A percentile compares a stretch with the other conserved stretches of the same genome.
These are phyloP conservation scores for Potorous gilbertii DNA, from an alignment of 2,797 vertebrate genomes.

Conservation along the genomic window DNA sequence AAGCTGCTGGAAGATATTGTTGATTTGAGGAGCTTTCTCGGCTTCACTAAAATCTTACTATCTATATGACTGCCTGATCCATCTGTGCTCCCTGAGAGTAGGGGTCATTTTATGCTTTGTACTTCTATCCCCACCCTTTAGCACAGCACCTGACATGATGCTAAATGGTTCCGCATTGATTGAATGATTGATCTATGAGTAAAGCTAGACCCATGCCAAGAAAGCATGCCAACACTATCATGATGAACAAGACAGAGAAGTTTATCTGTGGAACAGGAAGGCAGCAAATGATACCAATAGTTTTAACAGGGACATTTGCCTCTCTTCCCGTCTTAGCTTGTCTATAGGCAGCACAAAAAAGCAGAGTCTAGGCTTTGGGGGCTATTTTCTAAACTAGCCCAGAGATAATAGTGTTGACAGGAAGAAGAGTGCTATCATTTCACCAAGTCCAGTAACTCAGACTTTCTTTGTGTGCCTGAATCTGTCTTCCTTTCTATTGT, in stretches of 20 bases:
- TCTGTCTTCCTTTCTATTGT: not conserved
- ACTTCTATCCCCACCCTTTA: not conserved
- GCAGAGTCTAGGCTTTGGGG: not conserved
- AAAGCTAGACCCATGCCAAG: not conserved
- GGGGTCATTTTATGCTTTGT: not conserved
- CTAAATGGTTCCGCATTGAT: not conserved
- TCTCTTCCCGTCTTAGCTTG: not conserved
- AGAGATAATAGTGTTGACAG: not conserved
- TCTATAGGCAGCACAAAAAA: not conserved
- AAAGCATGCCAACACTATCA: not conserved
- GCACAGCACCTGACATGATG: not conserved
- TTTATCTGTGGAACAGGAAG: not conserved
- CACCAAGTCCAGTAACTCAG: not conserved
- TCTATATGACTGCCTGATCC: not conserved
- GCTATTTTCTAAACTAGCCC: not conserved
- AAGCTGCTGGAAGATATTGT: not conserved
- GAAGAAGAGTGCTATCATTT: not conserved
- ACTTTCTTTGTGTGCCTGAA: not conserved
- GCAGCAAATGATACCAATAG: not conserved
- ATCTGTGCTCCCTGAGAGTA: not conserved
- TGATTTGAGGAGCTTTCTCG: not conserved
- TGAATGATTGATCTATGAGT: not conserved
- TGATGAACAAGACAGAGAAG: not conserved
- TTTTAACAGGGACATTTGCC: not conserved
- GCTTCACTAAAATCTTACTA: not conserved